phyloP scores from a whole-genome alignment of 92 coral and sea anemone species.

The Siderastrea siderea region DNA sequence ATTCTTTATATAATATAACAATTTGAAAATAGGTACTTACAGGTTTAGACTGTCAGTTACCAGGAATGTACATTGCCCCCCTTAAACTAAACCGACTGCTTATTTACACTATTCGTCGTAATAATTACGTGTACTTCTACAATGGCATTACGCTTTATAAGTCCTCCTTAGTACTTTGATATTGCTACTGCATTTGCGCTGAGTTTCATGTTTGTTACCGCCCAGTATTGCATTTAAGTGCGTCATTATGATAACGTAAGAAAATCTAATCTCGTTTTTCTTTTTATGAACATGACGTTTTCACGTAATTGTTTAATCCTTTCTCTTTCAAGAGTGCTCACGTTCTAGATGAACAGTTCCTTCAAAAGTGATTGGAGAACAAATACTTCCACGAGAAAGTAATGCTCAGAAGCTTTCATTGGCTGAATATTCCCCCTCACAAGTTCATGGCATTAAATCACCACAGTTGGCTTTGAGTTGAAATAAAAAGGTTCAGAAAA shows the following conservation, averaged over 20 bases:
- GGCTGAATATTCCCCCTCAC: background rate
- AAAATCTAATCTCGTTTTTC: background rate
- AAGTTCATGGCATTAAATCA: background rate
- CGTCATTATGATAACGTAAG: constrained; percentile 22
- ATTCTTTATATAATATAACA: background rate
- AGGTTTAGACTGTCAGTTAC: background rate
- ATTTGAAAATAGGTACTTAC: background rate
- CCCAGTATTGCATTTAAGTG: constrained; percentile 6
- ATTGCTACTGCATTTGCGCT: background rate
- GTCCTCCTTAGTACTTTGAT: background rate
- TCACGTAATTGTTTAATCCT: background rate
- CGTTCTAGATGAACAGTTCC: background rate
- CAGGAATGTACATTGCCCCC: background rate
- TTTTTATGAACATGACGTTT: constrained; percentile 32
- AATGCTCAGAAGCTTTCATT: background rate
- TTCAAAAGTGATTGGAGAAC: background rate
- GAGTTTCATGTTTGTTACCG: background rate
- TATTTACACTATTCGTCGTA: background rate
- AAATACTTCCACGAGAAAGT: background rate
- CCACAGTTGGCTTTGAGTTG: background rate
- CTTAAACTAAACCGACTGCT: background rate
- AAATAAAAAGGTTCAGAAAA: background rate
- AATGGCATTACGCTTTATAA: background rate
- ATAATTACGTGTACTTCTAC: background rate
- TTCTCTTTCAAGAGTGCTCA: background rate